These are phyloP conservation scores for Callyntrura guangdongensis DNA, from an alignment of 2,888 invertebrate genomes.

Conservation along the genomic window DNA sequence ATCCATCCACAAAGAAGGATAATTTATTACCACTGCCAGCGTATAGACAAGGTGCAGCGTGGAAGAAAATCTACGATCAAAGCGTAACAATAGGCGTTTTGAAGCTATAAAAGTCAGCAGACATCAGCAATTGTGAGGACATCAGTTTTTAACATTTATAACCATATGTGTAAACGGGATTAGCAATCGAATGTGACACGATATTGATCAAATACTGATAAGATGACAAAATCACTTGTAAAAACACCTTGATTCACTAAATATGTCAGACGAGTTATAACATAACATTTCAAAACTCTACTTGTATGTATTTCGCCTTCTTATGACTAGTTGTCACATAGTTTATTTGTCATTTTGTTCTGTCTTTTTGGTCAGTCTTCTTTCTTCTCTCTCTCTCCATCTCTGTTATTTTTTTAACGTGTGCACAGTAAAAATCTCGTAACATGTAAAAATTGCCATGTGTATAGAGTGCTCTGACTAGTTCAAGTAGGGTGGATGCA, in stretches of 20 bases:
- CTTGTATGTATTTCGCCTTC: slow-evolving; percentile 25
- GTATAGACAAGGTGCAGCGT: background rate
- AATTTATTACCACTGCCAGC: slow-evolving; percentile 13
- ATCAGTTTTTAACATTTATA: slow-evolving; percentile 42
- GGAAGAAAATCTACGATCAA: slow-evolving; percentile 18
- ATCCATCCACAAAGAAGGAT: slow-evolving; percentile 9
- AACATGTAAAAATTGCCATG: no score
- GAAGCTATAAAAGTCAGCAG: slow-evolving; percentile 55
- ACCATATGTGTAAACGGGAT: background rate
- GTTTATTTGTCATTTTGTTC: background rate
- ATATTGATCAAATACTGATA: slow-evolving; percentile 65
- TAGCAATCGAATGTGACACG: slow-evolving; percentile 55
- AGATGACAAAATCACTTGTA: slow-evolving; percentile 62
- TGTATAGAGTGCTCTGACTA: no score
- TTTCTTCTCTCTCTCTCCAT: background rate
- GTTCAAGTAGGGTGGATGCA: no score
- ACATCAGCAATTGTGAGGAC: slow-evolving; percentile 53
- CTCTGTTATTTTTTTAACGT: background rate
- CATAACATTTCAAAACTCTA: slow-evolving; percentile 64
- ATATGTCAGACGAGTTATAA: slow-evolving; percentile 60
- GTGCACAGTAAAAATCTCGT: slow-evolving; percentile 3
- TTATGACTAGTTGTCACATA: slow-evolving; percentile 49
- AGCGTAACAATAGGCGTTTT: slow-evolving; percentile 30
- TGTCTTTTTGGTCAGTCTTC: background rate
- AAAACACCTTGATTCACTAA: slow-evolving; percentile 68